Evolutionary conservation across 2,888 invertebrate genomes (phyloP).

Genomic region (Drosophila trichaetosa): DNA sequence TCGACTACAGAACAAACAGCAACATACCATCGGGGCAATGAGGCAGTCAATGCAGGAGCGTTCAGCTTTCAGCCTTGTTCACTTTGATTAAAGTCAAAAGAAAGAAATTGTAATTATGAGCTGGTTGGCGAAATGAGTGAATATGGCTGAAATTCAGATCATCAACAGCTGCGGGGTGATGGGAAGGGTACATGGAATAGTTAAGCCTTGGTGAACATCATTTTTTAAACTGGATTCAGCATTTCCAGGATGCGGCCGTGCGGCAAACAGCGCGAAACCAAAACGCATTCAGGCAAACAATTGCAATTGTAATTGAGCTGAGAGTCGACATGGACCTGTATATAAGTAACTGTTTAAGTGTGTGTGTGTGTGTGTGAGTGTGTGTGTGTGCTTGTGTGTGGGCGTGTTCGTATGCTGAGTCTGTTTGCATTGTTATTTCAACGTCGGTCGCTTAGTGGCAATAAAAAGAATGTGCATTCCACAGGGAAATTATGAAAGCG

Average conservation of each 20-base stretch:
- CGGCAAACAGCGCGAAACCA: slow-evolving; percentile 64
- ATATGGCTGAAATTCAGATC: slow-evolving; percentile 35
- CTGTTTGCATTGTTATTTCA: slow-evolving; percentile 77
- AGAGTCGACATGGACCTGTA: slow-evolving; percentile 62
- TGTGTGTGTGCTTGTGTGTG: slow-evolving; percentile 7
- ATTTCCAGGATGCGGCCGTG: slow-evolving; percentile 59
- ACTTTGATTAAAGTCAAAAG: slow-evolving; percentile 69
- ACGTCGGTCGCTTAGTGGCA: slow-evolving; percentile 80
- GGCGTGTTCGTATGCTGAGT: slow-evolving; percentile 37
- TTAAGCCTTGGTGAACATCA: slow-evolving; percentile 68
- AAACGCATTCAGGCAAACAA: slow-evolving; percentile 82
- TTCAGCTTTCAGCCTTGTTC: slow-evolving; percentile 31
- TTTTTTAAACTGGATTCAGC: slow-evolving; percentile 70
- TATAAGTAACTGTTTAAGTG: slow-evolving; percentile 36
- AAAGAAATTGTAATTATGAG: slow-evolving; percentile 57
- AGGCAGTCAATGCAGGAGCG: slow-evolving; percentile 29
- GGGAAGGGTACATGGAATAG: slow-evolving; percentile 4
- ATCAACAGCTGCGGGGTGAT: slow-evolving; percentile 8
- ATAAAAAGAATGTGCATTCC: slow-evolving; percentile 81
- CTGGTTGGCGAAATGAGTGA: slow-evolving; percentile 46
- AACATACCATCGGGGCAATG: slow-evolving; percentile 15
- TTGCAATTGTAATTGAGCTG: slow-evolving; percentile 81
- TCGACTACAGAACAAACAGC: slow-evolving; percentile 11
- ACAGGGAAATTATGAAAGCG: slow-evolving; percentile 81
- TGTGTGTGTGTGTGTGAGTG: slow-evolving; percentile 21